Conservation (phyloP, 1,140 invertebrate species). For the Drosophila littoralis region DNA sequence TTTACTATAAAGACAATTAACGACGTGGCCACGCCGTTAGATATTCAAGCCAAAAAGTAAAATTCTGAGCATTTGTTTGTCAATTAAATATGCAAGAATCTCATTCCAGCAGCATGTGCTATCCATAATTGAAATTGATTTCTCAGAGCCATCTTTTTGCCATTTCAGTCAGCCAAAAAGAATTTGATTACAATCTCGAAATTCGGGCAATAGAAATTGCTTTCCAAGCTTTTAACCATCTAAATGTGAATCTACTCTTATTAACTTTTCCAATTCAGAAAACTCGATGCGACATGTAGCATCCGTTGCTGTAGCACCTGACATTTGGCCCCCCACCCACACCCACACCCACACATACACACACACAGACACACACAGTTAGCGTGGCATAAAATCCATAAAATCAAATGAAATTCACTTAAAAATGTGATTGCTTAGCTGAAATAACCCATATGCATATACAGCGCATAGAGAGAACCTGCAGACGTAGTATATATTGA, state of each 20-base stretch:
- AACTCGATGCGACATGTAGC: conserved; percentile 8
- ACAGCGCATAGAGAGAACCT: no score
- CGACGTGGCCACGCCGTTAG: no score
- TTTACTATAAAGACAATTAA: no score
- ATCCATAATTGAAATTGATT: not conserved
- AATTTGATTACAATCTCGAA: conserved; percentile 36
- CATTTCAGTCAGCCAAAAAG: conserved; percentile 6
- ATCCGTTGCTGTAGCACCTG: conserved; percentile 18
- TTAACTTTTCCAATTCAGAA: conserved; percentile 19
- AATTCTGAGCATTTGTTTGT: not conserved
- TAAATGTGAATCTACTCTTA: conserved; percentile 8
- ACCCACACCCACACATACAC: no score
- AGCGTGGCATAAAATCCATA: conserved; percentile 31
- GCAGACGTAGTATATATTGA: no score
- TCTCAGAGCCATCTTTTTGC: not conserved
- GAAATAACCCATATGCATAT: no score
- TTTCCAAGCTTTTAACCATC: conserved; percentile 13
- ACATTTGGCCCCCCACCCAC: not conserved
- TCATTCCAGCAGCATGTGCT: not conserved
- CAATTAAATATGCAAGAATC: not conserved
- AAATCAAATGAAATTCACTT: conserved; percentile 62
- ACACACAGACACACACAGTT: no score
- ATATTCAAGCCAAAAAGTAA: no score
- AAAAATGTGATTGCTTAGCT: not conserved
- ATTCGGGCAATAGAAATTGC: conserved; percentile 18